Evolutionary conservation across 2,888 invertebrate genomes (phyloP).

Genomic region (Acanthosepion esculentum): DNA sequence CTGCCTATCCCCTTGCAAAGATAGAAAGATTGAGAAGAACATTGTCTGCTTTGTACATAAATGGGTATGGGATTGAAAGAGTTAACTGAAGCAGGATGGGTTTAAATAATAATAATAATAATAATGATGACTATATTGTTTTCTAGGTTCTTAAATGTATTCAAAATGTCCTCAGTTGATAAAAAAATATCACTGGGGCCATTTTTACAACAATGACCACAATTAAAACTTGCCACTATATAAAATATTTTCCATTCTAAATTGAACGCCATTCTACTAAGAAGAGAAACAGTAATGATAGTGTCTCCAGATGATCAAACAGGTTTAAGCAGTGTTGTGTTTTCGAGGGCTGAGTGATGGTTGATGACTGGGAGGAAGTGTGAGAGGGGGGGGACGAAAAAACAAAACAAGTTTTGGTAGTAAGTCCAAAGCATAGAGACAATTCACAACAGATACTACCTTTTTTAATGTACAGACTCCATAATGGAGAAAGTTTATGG

Average conservation of each 20-base stretch:
- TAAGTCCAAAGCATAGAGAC: neutral
- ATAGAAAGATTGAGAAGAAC: no score
- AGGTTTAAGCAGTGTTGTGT: neutral
- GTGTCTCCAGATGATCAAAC: neutral
- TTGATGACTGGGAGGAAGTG: neutral
- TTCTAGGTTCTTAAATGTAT: no score
- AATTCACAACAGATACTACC: conserved; percentile 44
- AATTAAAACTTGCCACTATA: neutral
- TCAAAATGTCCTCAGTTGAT: no score
- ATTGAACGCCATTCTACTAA: neutral
- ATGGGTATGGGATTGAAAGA: no score
- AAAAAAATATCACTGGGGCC: neutral
- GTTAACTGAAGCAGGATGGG: no score
- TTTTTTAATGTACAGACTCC: conserved; percentile 41
- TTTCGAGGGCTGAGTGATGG: neutral
- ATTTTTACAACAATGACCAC: neutral
- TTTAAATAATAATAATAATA: no score
- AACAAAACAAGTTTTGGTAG: neutral
- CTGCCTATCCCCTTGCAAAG: no score
- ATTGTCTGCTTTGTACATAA: no score
- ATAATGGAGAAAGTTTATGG: conserved; percentile 43
- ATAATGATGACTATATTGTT: no score
- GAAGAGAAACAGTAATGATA: neutral
- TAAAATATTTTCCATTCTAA: neutral
- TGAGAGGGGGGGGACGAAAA: neutral